Evolutionary conservation across 1,140 invertebrate genomes (phyloP).

Genomic region (Procambarus clarkii): DNA sequence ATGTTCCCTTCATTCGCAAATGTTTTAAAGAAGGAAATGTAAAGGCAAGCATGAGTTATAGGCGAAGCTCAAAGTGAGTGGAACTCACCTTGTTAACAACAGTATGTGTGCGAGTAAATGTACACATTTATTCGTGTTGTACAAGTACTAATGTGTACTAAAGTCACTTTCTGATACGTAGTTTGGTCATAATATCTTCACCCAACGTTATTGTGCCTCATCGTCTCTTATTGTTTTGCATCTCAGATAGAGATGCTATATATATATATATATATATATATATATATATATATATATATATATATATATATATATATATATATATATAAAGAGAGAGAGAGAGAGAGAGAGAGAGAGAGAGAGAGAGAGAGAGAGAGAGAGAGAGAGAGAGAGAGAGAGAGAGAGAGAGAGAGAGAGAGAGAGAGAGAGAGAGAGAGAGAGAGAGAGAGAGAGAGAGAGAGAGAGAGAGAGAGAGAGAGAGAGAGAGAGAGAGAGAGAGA

Average conservation of each 20-base stretch:
- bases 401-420: background rate
- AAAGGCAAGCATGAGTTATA: background rate
- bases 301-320: no score
- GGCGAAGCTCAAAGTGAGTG: background rate
- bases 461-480: background rate
- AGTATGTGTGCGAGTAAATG: no score
- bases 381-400: background rate
- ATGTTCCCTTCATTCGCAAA: no score
- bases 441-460: background rate
- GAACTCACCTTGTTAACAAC: background rate
- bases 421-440: no score
- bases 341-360: background rate
- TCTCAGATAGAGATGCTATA: no score
- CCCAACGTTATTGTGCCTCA: no score
- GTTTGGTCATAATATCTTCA: background rate
- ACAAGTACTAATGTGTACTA: background rate
- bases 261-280: no score
- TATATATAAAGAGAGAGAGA: background rate
- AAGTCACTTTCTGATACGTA: background rate
- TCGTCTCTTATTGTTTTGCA: no score
- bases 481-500: background rate
- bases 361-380: background rate
- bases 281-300: no score
- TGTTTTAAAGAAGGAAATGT: background rate
- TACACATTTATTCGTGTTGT: no score